A percentile compares a stretch with the other conserved stretches of the same genome.
Evolutionary conservation across 2,888 invertebrate species (phyloP).

Genomic region (Rhabditoides inermis): DNA sequence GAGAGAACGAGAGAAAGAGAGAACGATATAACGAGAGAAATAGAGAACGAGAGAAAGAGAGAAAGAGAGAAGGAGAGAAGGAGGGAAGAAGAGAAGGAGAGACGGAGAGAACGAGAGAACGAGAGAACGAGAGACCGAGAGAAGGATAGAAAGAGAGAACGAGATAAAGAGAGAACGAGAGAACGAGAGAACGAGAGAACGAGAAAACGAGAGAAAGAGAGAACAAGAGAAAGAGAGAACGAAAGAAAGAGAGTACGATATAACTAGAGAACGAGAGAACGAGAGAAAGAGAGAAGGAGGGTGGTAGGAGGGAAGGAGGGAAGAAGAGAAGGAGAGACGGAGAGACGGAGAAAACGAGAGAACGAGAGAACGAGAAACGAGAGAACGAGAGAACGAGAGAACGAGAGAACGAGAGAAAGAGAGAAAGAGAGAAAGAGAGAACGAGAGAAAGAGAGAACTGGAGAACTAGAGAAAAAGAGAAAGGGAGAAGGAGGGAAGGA

Average conservation of each 20-base stretch:
- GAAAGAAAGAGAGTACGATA: too few species aligned
- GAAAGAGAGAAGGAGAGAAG: background rate
- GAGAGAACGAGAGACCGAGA: slow-evolving; percentile 10
- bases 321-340: background rate
- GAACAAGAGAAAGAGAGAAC: too few species aligned
- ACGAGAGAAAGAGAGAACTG: background rate
- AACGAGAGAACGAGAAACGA: too few species aligned
- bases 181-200: too few species aligned
- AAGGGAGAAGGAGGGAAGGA: background rate
- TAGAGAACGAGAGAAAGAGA: slow-evolving; percentile 5
- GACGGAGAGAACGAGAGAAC: slow-evolving; percentile 6
- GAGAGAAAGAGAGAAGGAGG: background rate
- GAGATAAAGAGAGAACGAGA: background rate
- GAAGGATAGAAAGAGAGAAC: slow-evolving; percentile 3
- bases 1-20: background rate
- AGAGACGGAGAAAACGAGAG: slow-evolving; percentile 5
- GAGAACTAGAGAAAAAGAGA: slow-evolving; percentile 7
- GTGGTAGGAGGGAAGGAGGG: background rate
- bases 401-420: too few species aligned
- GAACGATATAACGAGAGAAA: background rate
- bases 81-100: slow-evolving; percentile 4
- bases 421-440: background rate
- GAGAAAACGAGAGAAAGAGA: too few species aligned
- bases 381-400: too few species aligned
- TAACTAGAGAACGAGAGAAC: too few species aligned